Evolutionary conservation across 2,113 vertebrate genomes (phyloP), one percentile per base, ranked within the genome.

Genomic region (Theristicus caerulescens): DNA sequence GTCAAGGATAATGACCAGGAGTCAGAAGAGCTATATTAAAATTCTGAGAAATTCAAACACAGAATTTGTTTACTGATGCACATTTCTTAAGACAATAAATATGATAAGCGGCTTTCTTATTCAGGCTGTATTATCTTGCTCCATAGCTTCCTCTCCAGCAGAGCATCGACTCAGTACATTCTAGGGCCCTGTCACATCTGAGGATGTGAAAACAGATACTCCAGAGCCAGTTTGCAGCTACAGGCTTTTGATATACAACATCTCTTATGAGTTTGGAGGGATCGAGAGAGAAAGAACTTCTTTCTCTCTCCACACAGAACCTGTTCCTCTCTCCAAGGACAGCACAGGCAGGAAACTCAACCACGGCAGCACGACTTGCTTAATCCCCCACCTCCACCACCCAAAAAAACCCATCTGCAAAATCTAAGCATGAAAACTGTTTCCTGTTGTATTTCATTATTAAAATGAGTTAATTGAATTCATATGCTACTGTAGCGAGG

Each of bases 351-450:
- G 34, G 40, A 88, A 88, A 65, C 5, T 61, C 38, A 88, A 3
- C 10, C 22, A 44, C 1, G 1, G 25, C 22, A 71, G 27, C 9
- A 54, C 0, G 2, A 71, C 4, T 44, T 73, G 10, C 66, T 69
- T 70, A 49, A 66, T 16, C 3, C 11, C 6, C 3, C 1, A 51
- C 9, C 5, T 61, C 21, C 44, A 70, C 12, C 36, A 26, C 32
- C 2, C 18, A 59, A 81, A 71, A 32, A 32, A 61, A 1, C 0
- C 5, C 13, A 22, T 8, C 21, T 7, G 17, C 6, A 61, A 87
- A 69, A 87, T 16, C 24, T 65, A 83, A 42, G 29, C 16, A 52
- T n/a, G 29, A 64, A 31, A 88, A 38, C 8, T 38, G 3, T 66
- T 72, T 47, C 32, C 49, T 46, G 5, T 26, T 76, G 25, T 12